A percentile compares a stretch with the other conserved stretches of the same genome.
These are phyloP conservation scores for Byasa hedistus DNA, from an alignment of 2,888 invertebrate species.

Conservation along the genomic window DNA sequence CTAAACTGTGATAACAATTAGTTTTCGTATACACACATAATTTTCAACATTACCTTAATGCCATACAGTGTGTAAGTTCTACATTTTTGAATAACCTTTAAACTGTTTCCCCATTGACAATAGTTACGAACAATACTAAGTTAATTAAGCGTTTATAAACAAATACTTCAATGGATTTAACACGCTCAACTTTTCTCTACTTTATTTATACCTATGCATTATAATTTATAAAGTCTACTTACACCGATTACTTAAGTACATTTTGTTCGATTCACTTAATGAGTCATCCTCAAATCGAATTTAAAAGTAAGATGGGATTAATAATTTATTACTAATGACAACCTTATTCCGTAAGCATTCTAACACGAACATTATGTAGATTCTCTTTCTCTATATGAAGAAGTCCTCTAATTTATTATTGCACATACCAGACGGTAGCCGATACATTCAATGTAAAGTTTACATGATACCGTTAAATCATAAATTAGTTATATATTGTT, in stretches of 20 bases:
- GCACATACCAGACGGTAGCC: slow-evolving; percentile 48
- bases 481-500: slow-evolving; percentile 17
- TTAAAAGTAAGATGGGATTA: slow-evolving; percentile 66
- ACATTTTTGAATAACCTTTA: slow-evolving; percentile 39
- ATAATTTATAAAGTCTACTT: slow-evolving; percentile 80
- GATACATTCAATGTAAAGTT: slow-evolving; percentile 40
- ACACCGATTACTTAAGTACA: slow-evolving; percentile 79
- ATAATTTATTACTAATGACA: slow-evolving; percentile 69
- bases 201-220: slow-evolving; percentile 73
- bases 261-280: slow-evolving; percentile 70
- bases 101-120: slow-evolving; percentile 37
- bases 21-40: slow-evolving; percentile 69
- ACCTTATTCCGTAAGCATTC: slow-evolving; percentile 65
- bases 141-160: slow-evolving; percentile 68
- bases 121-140: slow-evolving; percentile 64
- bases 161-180: slow-evolving; percentile 68
- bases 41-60: slow-evolving; percentile 41
- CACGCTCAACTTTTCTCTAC: slow-evolving; percentile 68
- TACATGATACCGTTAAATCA: slow-evolving; percentile 23
- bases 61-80: slow-evolving; percentile 52
- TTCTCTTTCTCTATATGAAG: slow-evolving; percentile 46
- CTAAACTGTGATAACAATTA: slow-evolving; percentile 58
- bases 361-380: slow-evolving; percentile 53
- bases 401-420: slow-evolving; percentile 46
- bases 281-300: slow-evolving; percentile 58